These are phyloP conservation scores for Momotus momota DNA, from an alignment of 2,797 vertebrate species.

Conservation along the genomic window DNA sequence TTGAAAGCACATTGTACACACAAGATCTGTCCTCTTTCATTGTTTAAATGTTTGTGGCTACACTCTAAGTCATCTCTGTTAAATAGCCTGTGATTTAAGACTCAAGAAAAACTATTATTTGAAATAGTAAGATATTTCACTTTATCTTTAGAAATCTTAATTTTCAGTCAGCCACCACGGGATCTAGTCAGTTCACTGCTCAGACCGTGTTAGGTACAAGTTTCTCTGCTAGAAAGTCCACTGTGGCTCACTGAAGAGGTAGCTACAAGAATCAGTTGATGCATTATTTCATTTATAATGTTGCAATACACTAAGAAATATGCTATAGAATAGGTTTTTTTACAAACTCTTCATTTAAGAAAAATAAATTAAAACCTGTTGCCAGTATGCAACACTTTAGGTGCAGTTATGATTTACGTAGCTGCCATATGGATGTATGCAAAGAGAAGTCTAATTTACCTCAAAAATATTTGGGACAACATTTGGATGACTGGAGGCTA, in stretches of 20 bases:
- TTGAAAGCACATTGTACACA: neutral
- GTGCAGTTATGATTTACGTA: conserved; percentile 23
- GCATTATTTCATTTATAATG: neutral
- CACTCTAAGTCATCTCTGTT: neutral
- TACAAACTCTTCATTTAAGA: neutral
- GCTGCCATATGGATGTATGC: neutral
- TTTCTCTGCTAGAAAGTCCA: neutral
- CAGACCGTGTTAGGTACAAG: neutral
- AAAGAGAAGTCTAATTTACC: conserved; percentile 7
- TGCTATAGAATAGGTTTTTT: neutral
- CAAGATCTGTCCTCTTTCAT: neutral
- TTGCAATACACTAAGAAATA: neutral
- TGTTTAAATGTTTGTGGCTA: neutral
- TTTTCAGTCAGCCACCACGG: neutral
- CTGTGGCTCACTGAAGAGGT: neutral
- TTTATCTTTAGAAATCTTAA: neutral
- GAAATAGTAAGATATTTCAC: neutral
- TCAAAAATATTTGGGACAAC: conserved; percentile 17
- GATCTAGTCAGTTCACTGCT: neutral
- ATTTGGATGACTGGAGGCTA: conserved; percentile 27
- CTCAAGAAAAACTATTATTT: neutral
- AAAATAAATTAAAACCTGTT: neutral
- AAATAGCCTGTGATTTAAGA: neutral
- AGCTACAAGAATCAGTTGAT: neutral
- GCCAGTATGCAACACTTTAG: neutral